Percentiles rank a stretch among this genome's conserved stretches.
These are phyloP conservation scores for Spilosoma lubricipeda DNA, from an alignment of 2,888 invertebrate species.

Conservation along the genomic window DNA sequence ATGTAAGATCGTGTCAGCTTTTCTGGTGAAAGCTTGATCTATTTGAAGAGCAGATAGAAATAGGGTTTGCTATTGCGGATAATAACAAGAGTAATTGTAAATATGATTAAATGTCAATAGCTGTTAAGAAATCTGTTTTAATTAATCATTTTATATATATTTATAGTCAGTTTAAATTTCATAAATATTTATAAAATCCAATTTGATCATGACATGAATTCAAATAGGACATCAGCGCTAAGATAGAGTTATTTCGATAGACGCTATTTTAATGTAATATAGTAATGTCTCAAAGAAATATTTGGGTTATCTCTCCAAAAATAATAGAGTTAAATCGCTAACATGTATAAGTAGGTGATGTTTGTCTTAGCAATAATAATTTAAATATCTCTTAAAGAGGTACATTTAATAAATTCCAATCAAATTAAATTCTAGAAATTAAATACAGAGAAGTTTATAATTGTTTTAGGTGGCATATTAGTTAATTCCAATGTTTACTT, in stretches of 20 bases:
- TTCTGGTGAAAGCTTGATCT: constrained; percentile 43
- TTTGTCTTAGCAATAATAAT: background rate
- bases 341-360: background rate
- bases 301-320: background rate
- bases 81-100: constrained; percentile 35
- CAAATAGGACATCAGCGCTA: background rate
- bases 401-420: too few relatives aligned
- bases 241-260: background rate
- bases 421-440: too few relatives aligned
- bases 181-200: background rate
- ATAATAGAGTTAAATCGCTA: background rate
- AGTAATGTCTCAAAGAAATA: background rate
- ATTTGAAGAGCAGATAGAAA: constrained; percentile 51
- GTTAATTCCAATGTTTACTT: background rate
- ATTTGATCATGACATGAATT: background rate
- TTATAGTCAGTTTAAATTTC: background rate
- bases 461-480: background rate
- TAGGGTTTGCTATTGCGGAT: constrained; percentile 38
- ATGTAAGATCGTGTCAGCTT: constrained; percentile 58
- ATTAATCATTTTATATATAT: background rate
- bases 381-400: background rate
- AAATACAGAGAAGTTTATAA: background rate
- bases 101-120: background rate
- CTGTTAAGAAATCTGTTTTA: background rate
- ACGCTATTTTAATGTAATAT: background rate